Base-by-base conservation (phyloP, 1,140 invertebrate genomes). In the Apis dorsata region DNA sequence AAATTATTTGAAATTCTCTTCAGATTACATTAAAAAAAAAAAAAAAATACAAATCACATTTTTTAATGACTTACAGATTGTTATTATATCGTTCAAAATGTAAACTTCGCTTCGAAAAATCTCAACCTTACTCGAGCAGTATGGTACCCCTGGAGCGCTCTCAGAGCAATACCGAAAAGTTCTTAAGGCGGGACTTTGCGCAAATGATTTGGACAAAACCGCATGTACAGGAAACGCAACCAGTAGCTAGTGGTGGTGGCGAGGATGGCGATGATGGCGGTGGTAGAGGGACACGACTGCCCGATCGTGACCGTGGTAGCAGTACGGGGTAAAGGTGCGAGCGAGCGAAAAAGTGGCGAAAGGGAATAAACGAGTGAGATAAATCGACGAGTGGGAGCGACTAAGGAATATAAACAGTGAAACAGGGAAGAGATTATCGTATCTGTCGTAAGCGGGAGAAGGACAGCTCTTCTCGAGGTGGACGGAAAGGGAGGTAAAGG, bases 271-370 rank as follows among this genome's bases (percentile, higher is more conserved):
- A 72, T 83, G 81, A 72, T 65, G 83, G 80, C 85, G 79, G 60
- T 85, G 73, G 86, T 84, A 85, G 81, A 85, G 82, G 83, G 80
- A 87, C 87, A 84, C 79, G 76, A 77, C 85, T 87, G 81, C 76
- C 73, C 78, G 83, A 87, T 89, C 86, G 78, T 89, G 83, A 85
- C 86, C 81, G 81, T 78, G 75, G 80, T 83, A 76, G 73, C 62
- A 51, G 44, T 24, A 72, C 21, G 79, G 74, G 78, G 71, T 65
- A 51, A 82, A 72, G 79, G 68, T 84, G 74, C 51, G 78, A 78
- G 70, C 79, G 44, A 79, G 76, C 68, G 70, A 60, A 82, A 78
- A 71, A 82, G 62, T 60, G 71, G 63, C 76, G 74, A 76, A 75
- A 84, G 77, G 79, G 49, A 88, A 79, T 66, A 88, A 83, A 85